These are phyloP conservation scores for Ethmia dodecea DNA, from an alignment of 2,888 invertebrate species.

Conservation along the genomic window DNA sequence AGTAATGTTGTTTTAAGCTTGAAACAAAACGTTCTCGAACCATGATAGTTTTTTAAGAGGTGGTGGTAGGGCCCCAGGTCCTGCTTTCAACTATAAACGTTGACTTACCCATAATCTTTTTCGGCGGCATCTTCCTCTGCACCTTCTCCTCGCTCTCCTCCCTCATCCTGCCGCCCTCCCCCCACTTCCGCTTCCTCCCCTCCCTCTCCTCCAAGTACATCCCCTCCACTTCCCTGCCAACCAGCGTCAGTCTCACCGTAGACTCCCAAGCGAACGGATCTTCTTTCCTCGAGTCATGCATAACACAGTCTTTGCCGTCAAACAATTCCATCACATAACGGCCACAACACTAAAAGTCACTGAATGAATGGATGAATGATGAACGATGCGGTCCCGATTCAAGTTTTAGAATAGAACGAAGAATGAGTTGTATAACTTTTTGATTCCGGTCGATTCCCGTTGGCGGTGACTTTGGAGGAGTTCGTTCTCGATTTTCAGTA, in stretches of 20 bases:
- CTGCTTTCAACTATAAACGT: too few species aligned
- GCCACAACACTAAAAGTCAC: conserved; percentile 31
- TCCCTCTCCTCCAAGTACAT: conserved; percentile 66
- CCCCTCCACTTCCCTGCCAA: conserved; percentile 48
- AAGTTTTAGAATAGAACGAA: conserved; percentile 90
- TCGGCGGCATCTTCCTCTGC: conserved; percentile 61
- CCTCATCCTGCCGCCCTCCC: conserved; percentile 50
- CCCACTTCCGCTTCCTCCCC: conserved; percentile 63
- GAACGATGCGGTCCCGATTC: conserved; percentile 24
- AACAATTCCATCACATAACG: conserved; percentile 16
- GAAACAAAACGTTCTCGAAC: too few species aligned
- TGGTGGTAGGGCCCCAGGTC: too few species aligned
- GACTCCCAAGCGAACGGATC: conserved; percentile 55
- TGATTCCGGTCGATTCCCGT: conserved; percentile 89
- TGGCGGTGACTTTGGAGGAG: conserved; percentile 89
- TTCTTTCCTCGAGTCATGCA: conserved; percentile 58
- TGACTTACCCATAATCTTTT: conserved; percentile 68
- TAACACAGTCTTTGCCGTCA: conserved; percentile 42
- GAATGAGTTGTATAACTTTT: conserved; percentile 92
- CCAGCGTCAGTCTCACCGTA: conserved; percentile 46
- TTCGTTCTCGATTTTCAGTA: conserved; percentile 84
- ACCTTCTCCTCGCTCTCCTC: conserved; percentile 58
- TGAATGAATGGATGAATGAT: conserved; percentile 32
- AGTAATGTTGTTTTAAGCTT: too few species aligned
- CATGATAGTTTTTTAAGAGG: too few species aligned